phyloP scores from a whole-genome alignment of 1,140 invertebrate genomes.

The Idris sp. region DNA sequence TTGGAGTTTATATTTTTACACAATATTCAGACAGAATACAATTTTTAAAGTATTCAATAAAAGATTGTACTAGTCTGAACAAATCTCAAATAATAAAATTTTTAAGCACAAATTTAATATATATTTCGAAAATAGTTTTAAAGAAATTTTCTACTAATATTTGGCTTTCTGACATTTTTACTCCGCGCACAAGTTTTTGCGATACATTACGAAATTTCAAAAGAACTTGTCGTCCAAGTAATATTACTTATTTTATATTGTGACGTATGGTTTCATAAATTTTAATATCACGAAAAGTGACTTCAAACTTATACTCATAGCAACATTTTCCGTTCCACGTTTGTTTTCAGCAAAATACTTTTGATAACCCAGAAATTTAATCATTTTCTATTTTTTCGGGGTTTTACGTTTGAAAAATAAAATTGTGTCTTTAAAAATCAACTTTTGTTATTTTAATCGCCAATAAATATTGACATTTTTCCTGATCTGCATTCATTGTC shows the following conservation, averaged over 20 bases:
- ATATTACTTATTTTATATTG: constrained; percentile 57
- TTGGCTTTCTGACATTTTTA: constrained; percentile 44
- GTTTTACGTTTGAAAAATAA: neutral
- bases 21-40: no score
- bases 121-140: no score
- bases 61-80: no score
- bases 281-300: constrained; percentile 43
- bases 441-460: neutral
- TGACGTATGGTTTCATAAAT: constrained; percentile 56
- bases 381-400: no score
- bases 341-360: constrained; percentile 18
- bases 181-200: constrained; percentile 34
- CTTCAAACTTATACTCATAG: constrained; percentile 26
- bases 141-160: constrained; percentile 5
- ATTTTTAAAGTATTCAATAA: no score
- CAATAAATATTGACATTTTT: no score
- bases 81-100: no score
- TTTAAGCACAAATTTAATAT: no score
- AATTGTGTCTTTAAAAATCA: no score
- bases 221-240: constrained; percentile 51
- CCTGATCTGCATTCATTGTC: no score
- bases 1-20: no score
- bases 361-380: constrained; percentile 13
- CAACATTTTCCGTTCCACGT: constrained; percentile 13
- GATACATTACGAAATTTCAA: constrained; percentile 50